Base-by-base conservation (phyloP, 2,888 invertebrate genomes). In the Trichopoda pennipes region DNA sequence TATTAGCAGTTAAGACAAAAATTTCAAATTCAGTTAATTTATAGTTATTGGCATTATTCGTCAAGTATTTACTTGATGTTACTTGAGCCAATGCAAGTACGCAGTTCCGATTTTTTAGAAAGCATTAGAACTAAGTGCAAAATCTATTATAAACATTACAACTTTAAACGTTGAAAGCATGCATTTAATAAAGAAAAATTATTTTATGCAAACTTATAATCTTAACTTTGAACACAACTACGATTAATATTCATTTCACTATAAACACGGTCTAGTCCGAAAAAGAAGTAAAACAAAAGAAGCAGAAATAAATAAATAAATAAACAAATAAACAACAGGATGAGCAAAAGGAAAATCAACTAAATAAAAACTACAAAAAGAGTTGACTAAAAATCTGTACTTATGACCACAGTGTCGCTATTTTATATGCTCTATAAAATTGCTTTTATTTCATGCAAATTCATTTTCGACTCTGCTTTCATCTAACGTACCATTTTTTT, bases 391-490 rank as follows among this genome's bases (percentile, higher is more conserved):
- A 75, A 61, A 53, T 55, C 63, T 38, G 55, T 61, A 84, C 83
- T 77, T 77, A 77, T 81, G 84, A 70, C 69, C 77, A 58, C 66
- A 73, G 77, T 75, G 74, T 75, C 66, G 64, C 58, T 74, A 64
- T 60, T 70, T 60, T 58, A 60, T 78, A 64, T 53, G 69, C 73
- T 75, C 66, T 82, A 69, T 47, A 78, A 78, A 81, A 78, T 68
- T 78, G 61, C 55, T 81, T 79, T 80, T 68, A 69, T 83, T 76
- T 74, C 58, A 70, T 79, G 74, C 72, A 77, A 74, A 77, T 63
- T 77, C 73, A 72, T 69, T 78, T 73, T 63, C 23, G 38, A 38
- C 14, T 55, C 44, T 23, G n/a, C 44, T 47, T n/a, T n/a, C 51
- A n/a, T 55, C 53, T 69, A 63, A 38, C 1, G 38, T 51, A 28